Percentiles rank a stretch among this genome's conserved stretches.
Conservation (phyloP, 2,888 invertebrate species). For the Metellina segmentata region DNA sequence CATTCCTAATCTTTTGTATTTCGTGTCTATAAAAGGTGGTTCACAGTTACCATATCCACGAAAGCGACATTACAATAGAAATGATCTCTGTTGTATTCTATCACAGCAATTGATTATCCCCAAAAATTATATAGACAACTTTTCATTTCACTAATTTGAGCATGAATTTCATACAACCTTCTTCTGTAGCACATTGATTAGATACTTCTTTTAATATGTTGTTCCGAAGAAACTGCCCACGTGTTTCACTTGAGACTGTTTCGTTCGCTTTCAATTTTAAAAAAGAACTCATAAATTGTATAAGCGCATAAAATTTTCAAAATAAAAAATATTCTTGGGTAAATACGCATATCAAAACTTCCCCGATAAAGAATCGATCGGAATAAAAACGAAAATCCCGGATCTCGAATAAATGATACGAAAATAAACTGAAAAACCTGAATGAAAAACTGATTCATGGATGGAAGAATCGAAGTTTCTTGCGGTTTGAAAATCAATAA, state of each 20-base stretch:
- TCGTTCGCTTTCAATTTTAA: background rate
- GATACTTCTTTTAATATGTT: background rate
- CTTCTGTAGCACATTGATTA: too few species aligned
- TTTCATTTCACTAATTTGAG: too few species aligned
- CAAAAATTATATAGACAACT: too few species aligned
- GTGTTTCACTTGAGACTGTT: too few species aligned
- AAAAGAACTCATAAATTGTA: background rate
- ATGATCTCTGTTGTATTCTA: too few species aligned
- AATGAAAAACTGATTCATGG: constrained; percentile 15
- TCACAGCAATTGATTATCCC: too few species aligned
- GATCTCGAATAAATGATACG: background rate
- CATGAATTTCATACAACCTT: too few species aligned
- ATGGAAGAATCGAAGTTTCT: constrained; percentile 23
- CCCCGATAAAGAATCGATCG: background rate
- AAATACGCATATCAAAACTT: background rate
- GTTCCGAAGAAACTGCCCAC: background rate
- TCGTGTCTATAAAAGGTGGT: too few species aligned
- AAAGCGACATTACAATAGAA: too few species aligned
- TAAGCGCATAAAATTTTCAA: background rate
- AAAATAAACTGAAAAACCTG: background rate
- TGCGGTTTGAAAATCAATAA: constrained; percentile 48
- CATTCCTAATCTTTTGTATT: too few species aligned
- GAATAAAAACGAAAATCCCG: background rate
- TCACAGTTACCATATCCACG: too few species aligned
- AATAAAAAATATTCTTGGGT: background rate